Evolutionary conservation across 2,797 vertebrate genomes (phyloP), one percentile per base, ranked within the genome.

Genomic region (Melanotaenia nigrans): DNA sequence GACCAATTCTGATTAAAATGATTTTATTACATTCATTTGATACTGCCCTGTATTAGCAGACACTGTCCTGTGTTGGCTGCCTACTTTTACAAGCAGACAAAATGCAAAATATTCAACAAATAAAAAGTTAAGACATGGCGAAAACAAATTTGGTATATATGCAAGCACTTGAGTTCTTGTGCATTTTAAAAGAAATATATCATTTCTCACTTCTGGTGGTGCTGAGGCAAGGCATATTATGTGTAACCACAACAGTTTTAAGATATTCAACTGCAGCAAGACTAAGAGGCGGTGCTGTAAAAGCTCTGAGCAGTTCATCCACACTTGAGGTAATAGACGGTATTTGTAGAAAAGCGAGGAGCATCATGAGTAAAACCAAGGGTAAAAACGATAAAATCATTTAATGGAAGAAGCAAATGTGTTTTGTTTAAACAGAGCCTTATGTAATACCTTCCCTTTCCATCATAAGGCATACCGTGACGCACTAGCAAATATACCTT

Each of bases 381-480:
- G 72, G 71, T 54, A 49, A 59, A 40, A 40, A 12, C 2, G 8
- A 36, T 10, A 10, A 36, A 36, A 36, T 11, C 35, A 36, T 36
- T 36, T 12, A 12, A 36, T 12, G 32, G 32, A 38, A 13, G 13
- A 9, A 25, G 35, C 30, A 38, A 25, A 71, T 85, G 53, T 13
- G 18, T 42, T 61, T 47, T 38, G 64, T 42, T 47, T 62, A 60
- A 87, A 33, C 32, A 33, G 32, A 33, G 32, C 32, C 38, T 40
- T 14, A 40, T 13, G 38, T 40, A 40, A 89, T 0, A 16, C 71
- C 71, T 66, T 71, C 78, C 75, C 71, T 78, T 53, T 68, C 7
- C 56, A 66, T 55, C 75, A 71, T 40, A 10, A 58, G 62, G 63
- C 66, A n/a, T 4, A 16, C 20, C 65, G 40, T 7, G 20, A 33